phyloP scores from a whole-genome alignment of 2,797 vertebrate genomes.

The Yasuhikotakia modesta region DNA sequence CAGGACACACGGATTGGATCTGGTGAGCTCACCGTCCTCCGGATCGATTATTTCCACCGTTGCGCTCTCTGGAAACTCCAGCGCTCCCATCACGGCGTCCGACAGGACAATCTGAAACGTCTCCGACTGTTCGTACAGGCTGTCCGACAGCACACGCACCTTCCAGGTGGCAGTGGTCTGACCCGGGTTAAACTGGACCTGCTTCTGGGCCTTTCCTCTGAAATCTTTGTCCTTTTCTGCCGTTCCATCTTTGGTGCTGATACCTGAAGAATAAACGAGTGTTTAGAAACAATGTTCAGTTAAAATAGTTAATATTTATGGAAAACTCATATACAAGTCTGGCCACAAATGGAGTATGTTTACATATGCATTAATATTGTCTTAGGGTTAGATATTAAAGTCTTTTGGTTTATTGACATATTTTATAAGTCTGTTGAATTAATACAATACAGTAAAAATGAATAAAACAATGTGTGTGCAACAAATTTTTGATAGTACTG shows the following conservation, averaged over 20 bases:
- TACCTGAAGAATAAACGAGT: slow-evolving; percentile 68
- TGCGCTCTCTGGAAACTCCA: slow-evolving; percentile 76
- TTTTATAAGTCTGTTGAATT: no score
- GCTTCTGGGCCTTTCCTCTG: slow-evolving; percentile 81
- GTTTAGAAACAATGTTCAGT: no score
- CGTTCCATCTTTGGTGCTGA: slow-evolving; percentile 79
- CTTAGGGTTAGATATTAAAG: no score
- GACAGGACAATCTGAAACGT: slow-evolving; percentile 82
- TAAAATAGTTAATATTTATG: neutral
- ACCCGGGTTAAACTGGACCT: slow-evolving; percentile 86
- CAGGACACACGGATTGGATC: neutral
- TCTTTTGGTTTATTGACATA: no score
- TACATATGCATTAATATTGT: no score
- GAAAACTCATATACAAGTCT: neutral
- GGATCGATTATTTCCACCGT: slow-evolving; percentile 83
- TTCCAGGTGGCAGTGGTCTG: slow-evolving; percentile 80
- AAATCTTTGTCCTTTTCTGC: slow-evolving; percentile 83
- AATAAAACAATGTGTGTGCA: no score
- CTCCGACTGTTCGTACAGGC: slow-evolving; percentile 77
- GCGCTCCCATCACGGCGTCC: slow-evolving; percentile 80
- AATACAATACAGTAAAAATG: no score
- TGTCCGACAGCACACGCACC: slow-evolving; percentile 77
- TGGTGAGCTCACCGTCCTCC: slow-evolving; percentile 76
- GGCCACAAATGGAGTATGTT: no score
- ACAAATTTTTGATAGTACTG: no score